Evolutionary conservation across 2,888 invertebrate genomes (phyloP).

Genomic region (Muscina levida): DNA sequence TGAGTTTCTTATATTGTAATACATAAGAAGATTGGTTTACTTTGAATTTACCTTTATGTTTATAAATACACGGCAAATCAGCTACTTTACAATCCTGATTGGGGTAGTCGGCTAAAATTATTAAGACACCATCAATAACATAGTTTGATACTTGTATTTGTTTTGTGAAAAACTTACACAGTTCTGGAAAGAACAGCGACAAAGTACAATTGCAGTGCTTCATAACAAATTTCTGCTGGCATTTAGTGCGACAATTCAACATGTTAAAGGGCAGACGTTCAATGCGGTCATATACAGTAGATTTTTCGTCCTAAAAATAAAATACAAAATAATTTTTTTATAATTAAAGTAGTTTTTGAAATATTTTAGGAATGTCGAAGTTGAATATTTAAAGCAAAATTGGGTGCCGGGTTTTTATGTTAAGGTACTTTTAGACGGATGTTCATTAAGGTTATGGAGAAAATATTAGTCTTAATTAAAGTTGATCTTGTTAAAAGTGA

Average conservation of each 20-base stretch:
- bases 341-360: too few species aligned
- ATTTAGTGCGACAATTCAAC: conserved; percentile 73
- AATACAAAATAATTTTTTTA: background rate
- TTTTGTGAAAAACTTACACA: conserved; percentile 61
- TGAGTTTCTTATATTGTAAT: background rate
- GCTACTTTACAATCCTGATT: conserved; percentile 69
- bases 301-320: conserved; percentile 69
- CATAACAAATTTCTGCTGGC: conserved; percentile 71
- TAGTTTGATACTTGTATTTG: background rate
- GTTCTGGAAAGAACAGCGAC: conserved; percentile 70
- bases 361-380: too few species aligned
- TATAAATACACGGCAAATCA: conserved; percentile 73
- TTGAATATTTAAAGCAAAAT: too few species aligned
- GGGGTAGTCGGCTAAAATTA: background rate
- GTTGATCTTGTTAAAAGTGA: too few species aligned
- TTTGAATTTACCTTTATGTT: conserved; percentile 67
- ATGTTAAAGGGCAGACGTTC: conserved; percentile 70
- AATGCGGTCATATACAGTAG: conserved; percentile 53
- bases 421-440: too few species aligned
- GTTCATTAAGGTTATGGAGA: too few species aligned
- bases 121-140: too few species aligned
- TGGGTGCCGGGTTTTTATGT: too few species aligned
- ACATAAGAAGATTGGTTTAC: background rate
- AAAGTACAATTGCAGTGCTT: conserved; percentile 74
- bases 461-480: too few species aligned